Evolutionary conservation across 2,797 vertebrate genomes (phyloP).

Genomic region (Capromys pilorides): DNA sequence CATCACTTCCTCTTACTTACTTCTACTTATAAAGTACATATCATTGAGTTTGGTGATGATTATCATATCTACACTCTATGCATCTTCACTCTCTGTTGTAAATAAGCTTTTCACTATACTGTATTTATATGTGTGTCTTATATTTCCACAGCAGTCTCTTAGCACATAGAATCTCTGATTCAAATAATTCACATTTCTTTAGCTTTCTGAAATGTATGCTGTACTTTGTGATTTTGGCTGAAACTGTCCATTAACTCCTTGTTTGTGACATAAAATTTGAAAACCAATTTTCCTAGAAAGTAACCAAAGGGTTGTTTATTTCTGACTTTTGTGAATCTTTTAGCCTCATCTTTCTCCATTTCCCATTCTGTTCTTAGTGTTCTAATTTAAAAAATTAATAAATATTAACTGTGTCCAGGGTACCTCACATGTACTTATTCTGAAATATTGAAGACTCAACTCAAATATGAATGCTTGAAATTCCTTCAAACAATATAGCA

Average conservation of each 20-base stretch:
- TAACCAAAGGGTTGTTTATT: background rate
- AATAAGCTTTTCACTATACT: background rate
- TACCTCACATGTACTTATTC: background rate
- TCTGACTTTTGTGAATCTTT: background rate
- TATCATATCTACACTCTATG: background rate
- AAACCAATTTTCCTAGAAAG: background rate
- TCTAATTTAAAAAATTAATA: background rate
- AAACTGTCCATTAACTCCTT: background rate
- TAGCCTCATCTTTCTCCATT: background rate
- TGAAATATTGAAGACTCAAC: background rate
- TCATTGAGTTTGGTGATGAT: background rate
- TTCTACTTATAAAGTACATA: slow-evolving; percentile 22
- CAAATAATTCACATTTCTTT: background rate
- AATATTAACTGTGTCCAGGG: background rate
- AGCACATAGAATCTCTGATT: background rate
- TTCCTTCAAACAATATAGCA: background rate
- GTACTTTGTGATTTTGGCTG: background rate
- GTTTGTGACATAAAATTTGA: background rate
- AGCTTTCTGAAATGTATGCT: background rate
- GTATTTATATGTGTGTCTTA: background rate
- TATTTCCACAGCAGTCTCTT: background rate
- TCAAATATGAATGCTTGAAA: background rate
- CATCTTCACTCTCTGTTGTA: background rate
- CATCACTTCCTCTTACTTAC: background rate
- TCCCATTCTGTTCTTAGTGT: background rate